A percentile compares a stretch with the other conserved stretches of the same genome.
Evolutionary conservation across 2,888 invertebrate species (phyloP).

Genomic region (Ceratothoa steindachneri): DNA sequence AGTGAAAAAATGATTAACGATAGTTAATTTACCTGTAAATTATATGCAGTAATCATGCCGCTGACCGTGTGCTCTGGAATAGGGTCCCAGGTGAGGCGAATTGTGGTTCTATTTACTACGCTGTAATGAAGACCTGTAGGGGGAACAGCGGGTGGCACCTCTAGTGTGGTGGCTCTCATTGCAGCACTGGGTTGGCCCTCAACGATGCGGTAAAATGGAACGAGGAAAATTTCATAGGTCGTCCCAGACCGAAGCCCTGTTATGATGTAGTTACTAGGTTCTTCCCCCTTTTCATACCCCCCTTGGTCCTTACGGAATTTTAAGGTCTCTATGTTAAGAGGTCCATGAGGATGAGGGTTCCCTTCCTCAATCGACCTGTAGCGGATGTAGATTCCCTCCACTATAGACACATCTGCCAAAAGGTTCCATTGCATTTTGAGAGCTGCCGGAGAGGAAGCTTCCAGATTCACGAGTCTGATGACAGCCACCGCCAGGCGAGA

Average conservation of each 20-base stretch:
- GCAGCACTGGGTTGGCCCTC: constrained; percentile 87
- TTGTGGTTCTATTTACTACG: constrained; percentile 34
- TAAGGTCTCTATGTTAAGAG: constrained; percentile 40
- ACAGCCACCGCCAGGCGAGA: constrained; percentile 28
- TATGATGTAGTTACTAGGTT: constrained; percentile 62
- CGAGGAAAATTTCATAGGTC: constrained; percentile 85
- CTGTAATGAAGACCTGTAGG: constrained; percentile 37
- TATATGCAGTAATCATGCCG: constrained; percentile 38
- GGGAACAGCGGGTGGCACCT: constrained; percentile 56
- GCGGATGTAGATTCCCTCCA: constrained; percentile 79
- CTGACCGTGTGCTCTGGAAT: constrained; percentile 25
- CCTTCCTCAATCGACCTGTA: constrained; percentile 53
- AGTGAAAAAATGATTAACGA: no score
- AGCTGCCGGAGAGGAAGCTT: constrained; percentile 75
- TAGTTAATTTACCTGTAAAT: constrained; percentile 37
- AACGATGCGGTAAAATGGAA: constrained; percentile 82
- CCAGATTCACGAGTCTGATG: constrained; percentile 58
- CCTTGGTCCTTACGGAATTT: not conserved
- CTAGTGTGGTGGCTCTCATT: constrained; percentile 72
- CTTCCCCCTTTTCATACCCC: no score
- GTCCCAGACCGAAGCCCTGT: constrained; percentile 77
- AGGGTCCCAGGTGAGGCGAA: constrained; percentile 42
- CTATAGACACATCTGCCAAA: constrained; percentile 66
- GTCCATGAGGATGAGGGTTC: constrained; percentile 20
- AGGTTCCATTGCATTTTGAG: constrained; percentile 86